phyloP scores from a whole-genome alignment of 2,888 invertebrate species.

The Osmoderma eremita region DNA sequence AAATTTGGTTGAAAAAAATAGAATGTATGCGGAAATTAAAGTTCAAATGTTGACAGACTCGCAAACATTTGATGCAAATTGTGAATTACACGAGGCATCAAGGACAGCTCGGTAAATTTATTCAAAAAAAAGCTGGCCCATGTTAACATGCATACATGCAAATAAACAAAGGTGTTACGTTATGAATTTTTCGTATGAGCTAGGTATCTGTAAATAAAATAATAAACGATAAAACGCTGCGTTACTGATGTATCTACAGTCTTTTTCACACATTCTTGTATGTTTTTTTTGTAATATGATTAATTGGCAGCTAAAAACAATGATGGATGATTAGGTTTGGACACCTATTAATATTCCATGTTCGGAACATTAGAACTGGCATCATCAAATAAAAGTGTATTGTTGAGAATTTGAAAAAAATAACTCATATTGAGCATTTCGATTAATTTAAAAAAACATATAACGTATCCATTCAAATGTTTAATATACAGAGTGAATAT shows the following conservation, averaged over 20 bases:
- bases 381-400: background rate
- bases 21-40: slow-evolving; percentile 27
- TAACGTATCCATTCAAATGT: too few relatives aligned
- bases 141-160: slow-evolving; percentile 5
- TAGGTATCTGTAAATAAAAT: background rate
- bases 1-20: slow-evolving; percentile 21
- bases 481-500: too few relatives aligned
- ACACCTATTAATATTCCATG: slow-evolving; percentile 11
- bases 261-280: slow-evolving; percentile 11
- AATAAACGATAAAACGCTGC: slow-evolving; percentile 16
- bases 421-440: background rate
- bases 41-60: slow-evolving; percentile 29
- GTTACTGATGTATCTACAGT: slow-evolving; percentile 5
- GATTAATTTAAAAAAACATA: too few relatives aligned
- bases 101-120: slow-evolving; percentile 23
- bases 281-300: slow-evolving; percentile 3
- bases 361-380: background rate
- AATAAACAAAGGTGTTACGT: slow-evolving; percentile 2
- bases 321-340: background rate
- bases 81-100: slow-evolving; percentile 35
- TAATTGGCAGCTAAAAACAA: background rate
- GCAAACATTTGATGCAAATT: slow-evolving; percentile 33
- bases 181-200: slow-evolving; percentile 15
- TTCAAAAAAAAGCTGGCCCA: slow-evolving; percentile 16
- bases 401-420: slow-evolving; percentile 10